phyloP scores from a whole-genome alignment of 2,888 invertebrate genomes.

The Muschampia staudingeri region DNA sequence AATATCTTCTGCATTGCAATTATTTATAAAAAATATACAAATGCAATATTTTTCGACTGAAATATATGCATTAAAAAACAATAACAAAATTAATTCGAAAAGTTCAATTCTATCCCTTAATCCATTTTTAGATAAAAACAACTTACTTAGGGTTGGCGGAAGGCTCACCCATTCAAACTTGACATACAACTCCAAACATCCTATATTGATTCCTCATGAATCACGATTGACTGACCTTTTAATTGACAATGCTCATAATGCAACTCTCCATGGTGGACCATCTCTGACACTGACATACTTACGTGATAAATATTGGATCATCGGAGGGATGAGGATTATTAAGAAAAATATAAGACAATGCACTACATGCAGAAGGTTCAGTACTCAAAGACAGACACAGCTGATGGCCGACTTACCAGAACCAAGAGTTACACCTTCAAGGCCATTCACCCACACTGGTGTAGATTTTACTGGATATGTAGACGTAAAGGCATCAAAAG shows the following conservation, averaged over 20 bases:
- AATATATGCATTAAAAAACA: too few relatives aligned
- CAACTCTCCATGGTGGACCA: not conserved
- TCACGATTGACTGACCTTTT: not conserved
- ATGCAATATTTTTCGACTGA: too few relatives aligned
- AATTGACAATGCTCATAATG: not conserved
- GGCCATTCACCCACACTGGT: slow-evolving; percentile 47
- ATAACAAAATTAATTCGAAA: too few relatives aligned
- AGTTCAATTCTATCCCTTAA: not conserved
- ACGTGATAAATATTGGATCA: not conserved
- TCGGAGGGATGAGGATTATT: not conserved
- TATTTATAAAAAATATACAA: too few relatives aligned
- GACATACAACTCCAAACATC: not conserved
- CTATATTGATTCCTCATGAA: not conserved
- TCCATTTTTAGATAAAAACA: not conserved
- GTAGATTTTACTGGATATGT: slow-evolving; percentile 53
- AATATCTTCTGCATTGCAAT: too few relatives aligned
- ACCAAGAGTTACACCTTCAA: slow-evolving; percentile 34
- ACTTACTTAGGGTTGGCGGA: not conserved
- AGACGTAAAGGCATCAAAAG: slow-evolving; percentile 38
- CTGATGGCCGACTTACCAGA: slow-evolving; percentile 48
- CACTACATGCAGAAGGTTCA: not conserved
- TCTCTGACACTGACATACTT: not conserved
- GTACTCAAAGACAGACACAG: not conserved
- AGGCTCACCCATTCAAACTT: not conserved
- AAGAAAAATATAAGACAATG: not conserved